phyloP scores from a whole-genome alignment of 2,888 invertebrate genomes.

The Ecliptopera silaceata region DNA sequence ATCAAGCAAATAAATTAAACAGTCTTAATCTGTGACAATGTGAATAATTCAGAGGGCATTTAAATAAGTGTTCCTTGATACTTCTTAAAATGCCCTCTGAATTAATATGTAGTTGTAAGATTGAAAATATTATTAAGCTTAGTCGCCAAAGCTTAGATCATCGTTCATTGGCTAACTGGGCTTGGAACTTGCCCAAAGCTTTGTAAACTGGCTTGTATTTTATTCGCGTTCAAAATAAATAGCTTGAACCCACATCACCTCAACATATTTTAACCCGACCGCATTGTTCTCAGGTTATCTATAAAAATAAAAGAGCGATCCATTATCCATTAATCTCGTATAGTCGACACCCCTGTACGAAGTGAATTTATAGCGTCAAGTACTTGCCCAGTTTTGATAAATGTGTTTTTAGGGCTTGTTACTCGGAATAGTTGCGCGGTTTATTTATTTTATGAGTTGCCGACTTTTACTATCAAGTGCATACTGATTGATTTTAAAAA shows the following conservation, averaged over 20 bases:
- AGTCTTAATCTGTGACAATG: no score
- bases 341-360: conserved; percentile 45
- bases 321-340: conserved; percentile 49
- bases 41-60: no score
- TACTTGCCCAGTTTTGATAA: conserved; percentile 59
- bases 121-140: not conserved
- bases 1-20: no score
- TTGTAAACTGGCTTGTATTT: not conserved
- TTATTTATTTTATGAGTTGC: conserved; percentile 52
- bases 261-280: conserved; percentile 26
- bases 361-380: conserved; percentile 57
- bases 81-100: no score
- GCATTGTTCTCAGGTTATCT: conserved; percentile 41
- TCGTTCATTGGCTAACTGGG: not conserved
- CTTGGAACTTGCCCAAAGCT: not conserved
- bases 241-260: conserved; percentile 15
- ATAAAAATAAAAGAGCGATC: conserved; percentile 44
- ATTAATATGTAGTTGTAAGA: no score
- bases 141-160: not conserved
- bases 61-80: no score
- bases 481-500: conserved; percentile 29
- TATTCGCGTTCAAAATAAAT: conserved; percentile 10
- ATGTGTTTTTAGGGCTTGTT: conserved; percentile 54
- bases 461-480: conserved; percentile 38
- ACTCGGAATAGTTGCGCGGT: conserved; percentile 56